Conservation (phyloP, 1,140 invertebrate species). For the Rhyacophila brunnea region DNA sequence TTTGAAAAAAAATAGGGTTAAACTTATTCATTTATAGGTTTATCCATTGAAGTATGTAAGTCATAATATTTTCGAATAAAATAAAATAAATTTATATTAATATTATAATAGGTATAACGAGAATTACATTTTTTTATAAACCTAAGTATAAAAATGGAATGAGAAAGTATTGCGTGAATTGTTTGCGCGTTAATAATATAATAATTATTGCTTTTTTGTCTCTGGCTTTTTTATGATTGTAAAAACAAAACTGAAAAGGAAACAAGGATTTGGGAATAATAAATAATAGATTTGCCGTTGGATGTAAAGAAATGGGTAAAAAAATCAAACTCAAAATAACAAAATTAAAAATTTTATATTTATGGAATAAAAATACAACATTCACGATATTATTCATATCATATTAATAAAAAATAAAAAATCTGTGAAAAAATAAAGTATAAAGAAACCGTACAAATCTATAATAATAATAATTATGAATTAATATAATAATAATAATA, state of each 20-base stretch:
- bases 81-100: too few species aligned
- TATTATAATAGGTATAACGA: too few species aligned
- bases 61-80: too few species aligned
- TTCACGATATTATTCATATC: slow-evolving; percentile 22
- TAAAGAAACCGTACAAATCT: slow-evolving; percentile 33
- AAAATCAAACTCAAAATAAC: slow-evolving; percentile 29
- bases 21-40: too few species aligned
- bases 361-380: slow-evolving; percentile 37
- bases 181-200: not conserved
- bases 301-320: slow-evolving; percentile 18
- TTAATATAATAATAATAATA: slow-evolving; percentile 5
- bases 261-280: not conserved
- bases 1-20: too few species aligned
- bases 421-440: slow-evolving; percentile 38
- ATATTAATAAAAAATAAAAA: slow-evolving; percentile 35
- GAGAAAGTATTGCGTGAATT: not conserved
- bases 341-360: slow-evolving; percentile 37
- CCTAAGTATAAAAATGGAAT: too few species aligned
- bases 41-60: too few species aligned
- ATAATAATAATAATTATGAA: not conserved
- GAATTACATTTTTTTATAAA: too few species aligned
- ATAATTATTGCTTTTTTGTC: not conserved
- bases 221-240: too few species aligned
- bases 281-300: not conserved
- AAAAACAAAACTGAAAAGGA: not conserved